Conservation (phyloP, 1,140 invertebrate species). For the Lordiphosa clarofinis region DNA sequence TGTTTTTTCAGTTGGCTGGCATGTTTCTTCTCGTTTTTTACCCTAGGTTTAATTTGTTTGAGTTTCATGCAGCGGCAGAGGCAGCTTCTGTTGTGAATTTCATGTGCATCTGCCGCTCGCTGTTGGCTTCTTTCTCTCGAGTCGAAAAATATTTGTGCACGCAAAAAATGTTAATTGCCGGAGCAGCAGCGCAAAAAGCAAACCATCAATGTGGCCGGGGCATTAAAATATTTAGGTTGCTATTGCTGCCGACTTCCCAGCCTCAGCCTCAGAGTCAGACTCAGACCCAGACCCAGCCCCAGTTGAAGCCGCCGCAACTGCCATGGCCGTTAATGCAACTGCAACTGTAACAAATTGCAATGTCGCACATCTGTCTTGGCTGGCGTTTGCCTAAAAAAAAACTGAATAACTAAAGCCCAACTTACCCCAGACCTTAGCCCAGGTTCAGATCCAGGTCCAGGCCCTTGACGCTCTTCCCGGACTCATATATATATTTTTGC, state of each 20-base stretch:
- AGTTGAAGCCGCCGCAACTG: slow-evolving; percentile 12
- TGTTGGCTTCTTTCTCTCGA: slow-evolving; percentile 50
- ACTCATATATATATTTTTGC: slow-evolving; percentile 58
- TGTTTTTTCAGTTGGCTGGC: slow-evolving; percentile 69
- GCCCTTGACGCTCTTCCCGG: slow-evolving; percentile 14
- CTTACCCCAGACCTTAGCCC: slow-evolving; percentile 7
- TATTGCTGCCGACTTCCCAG: slow-evolving; percentile 33
- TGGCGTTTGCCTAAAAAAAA: slow-evolving; percentile 57
- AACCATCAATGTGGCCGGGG: slow-evolving; percentile 69
- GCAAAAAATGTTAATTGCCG: slow-evolving; percentile 77
- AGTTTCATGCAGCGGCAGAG: slow-evolving; percentile 55
- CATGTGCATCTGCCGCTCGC: slow-evolving; percentile 53
- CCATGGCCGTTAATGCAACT: slow-evolving; percentile 66
- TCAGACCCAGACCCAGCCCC: slow-evolving; percentile 15
- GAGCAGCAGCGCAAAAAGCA: slow-evolving; percentile 53
- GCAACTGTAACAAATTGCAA: slow-evolving; percentile 76
- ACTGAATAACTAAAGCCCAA: slow-evolving; percentile 14
- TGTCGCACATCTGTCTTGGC: slow-evolving; percentile 73
- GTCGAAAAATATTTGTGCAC: slow-evolving; percentile 77
- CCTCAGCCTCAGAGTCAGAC: slow-evolving; percentile 17
- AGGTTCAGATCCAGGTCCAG: slow-evolving; percentile 24
- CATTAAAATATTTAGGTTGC: slow-evolving; percentile 77
- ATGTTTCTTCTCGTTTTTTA: slow-evolving; percentile 36
- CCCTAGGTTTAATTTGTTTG: slow-evolving; percentile 70
- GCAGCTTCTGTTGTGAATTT: slow-evolving; percentile 65